Evolutionary conservation across 1,140 invertebrate genomes (phyloP), one percentile per base, ranked within the genome.

Genomic region (Pachyrhynchus sulphureomaculatus): DNA sequence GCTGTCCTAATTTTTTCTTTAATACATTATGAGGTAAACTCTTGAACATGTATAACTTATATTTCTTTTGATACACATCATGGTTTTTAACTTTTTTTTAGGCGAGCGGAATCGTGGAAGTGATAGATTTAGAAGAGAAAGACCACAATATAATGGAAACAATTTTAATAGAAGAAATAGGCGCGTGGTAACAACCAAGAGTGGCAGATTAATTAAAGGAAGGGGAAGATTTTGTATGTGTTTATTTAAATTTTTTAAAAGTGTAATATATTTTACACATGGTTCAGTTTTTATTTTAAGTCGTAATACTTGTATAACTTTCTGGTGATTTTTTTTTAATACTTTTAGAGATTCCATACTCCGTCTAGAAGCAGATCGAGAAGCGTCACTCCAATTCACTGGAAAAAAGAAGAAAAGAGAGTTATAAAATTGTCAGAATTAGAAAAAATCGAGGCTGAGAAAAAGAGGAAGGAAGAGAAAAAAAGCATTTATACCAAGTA

Each of bases 331-430:
- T 4, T 4, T 32, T 6, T 32, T 12, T 6, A 32, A 59, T 53
- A 42, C 15, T 57, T 64, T 33, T 75, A 93, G 90, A 84, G 92
- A 37, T 94, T 90, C 76, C 84, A 88, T 61, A 93, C 92, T 0
- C 90, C 91, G 13, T 84, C 83, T 2, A 71, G 82, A 57, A 91
- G 90, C 10, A 81, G 90, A 26, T 92, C 89, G 0, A 82, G 91
- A 53, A 95, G 92, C 73, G 83, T 83, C 17, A 96, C 93, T 9
- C 93, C 93, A 8, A 88, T 91, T 9, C 92, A 95, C 78, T 95
- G 93, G 93, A 85, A 87, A 34, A 88, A 92, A 74, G 93, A 90
- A 49, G 90, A 93, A 77, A 83, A 86, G 32, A 81, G 90, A 59
- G 89, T 90, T 37, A 89, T 93, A 29, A 90, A 91, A 71, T 77